Evolutionary conservation across 2,113 vertebrate species (phyloP).

Genomic region (Tetrao urogallus): DNA sequence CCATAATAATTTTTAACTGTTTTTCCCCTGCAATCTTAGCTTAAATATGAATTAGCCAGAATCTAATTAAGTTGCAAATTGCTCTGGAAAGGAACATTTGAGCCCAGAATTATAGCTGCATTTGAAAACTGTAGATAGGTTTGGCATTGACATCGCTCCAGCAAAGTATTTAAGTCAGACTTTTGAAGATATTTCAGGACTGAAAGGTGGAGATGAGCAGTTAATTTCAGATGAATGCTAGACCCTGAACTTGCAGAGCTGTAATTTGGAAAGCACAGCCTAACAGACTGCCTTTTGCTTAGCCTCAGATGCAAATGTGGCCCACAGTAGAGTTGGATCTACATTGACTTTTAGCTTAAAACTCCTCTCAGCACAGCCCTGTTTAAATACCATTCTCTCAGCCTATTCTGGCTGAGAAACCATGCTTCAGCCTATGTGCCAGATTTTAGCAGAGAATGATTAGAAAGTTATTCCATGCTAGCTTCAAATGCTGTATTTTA

Average conservation of each 20-base stretch:
- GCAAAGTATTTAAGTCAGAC: slow-evolving; percentile 18
- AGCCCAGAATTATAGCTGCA: slow-evolving; percentile 7
- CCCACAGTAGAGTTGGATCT: neutral
- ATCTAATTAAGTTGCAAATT: slow-evolving; percentile 19
- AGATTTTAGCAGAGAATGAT: slow-evolving; percentile 18
- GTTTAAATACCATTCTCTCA: slow-evolving; percentile 44
- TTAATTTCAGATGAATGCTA: neutral
- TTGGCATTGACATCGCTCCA: slow-evolving; percentile 20
- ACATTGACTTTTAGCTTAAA: neutral
- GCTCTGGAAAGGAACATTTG: slow-evolving; percentile 18
- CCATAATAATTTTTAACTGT: neutral
- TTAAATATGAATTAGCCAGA: slow-evolving; percentile 2
- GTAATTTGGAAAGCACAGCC: neutral
- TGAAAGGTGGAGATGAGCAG: neutral
- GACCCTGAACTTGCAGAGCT: neutral
- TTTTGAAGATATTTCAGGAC: slow-evolving; percentile 12
- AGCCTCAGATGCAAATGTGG: neutral
- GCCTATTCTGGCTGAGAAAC: slow-evolving; percentile 36
- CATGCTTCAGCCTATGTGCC: neutral
- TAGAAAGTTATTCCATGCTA: neutral
- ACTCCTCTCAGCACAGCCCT: neutral
- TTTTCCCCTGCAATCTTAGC: neutral
- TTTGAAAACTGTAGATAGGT: neutral
- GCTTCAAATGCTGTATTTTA: neutral
- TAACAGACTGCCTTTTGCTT: neutral